Conservation (phyloP, 2,797 vertebrate genomes). For the Tympanoctomys barrerae region DNA sequence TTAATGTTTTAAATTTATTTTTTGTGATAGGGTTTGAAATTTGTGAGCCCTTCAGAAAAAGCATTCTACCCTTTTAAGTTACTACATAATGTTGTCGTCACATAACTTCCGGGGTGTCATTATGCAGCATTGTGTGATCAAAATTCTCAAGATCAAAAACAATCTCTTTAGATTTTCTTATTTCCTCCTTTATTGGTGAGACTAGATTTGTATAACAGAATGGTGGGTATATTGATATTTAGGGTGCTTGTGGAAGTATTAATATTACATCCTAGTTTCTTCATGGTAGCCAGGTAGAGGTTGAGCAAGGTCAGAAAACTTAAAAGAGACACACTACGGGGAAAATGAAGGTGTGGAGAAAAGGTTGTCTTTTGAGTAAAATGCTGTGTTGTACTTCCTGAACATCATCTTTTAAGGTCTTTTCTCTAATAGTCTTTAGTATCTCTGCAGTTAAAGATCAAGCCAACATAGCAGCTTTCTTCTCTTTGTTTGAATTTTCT, state of each 20-base stretch:
- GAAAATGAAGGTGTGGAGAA: not conserved
- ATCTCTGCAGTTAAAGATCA: not conserved
- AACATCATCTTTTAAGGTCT: constrained; percentile 19
- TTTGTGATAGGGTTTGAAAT: not conserved
- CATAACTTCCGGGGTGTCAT: not conserved
- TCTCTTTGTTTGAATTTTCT: not conserved
- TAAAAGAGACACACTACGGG: not conserved
- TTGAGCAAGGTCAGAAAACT: not conserved
- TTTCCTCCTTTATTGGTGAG: not conserved
- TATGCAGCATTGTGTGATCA: not conserved
- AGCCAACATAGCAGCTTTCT: not conserved
- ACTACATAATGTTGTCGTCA: constrained; percentile 17
- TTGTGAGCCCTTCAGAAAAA: not conserved
- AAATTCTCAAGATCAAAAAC: constrained; percentile 13
- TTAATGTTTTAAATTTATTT: not conserved
- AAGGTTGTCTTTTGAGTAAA: not conserved
- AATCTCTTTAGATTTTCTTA: not conserved
- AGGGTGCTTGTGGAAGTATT: not conserved
- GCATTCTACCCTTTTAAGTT: not conserved
- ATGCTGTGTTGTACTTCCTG: not conserved
- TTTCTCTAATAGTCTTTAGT: constrained; percentile 23
- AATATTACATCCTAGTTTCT: not conserved
- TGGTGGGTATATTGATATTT: not conserved
- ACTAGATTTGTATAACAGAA: not conserved
- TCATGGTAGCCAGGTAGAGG: not conserved